Base-by-base conservation (phyloP, 2,797 vertebrate genomes). In the Tapera naevia region DNA sequence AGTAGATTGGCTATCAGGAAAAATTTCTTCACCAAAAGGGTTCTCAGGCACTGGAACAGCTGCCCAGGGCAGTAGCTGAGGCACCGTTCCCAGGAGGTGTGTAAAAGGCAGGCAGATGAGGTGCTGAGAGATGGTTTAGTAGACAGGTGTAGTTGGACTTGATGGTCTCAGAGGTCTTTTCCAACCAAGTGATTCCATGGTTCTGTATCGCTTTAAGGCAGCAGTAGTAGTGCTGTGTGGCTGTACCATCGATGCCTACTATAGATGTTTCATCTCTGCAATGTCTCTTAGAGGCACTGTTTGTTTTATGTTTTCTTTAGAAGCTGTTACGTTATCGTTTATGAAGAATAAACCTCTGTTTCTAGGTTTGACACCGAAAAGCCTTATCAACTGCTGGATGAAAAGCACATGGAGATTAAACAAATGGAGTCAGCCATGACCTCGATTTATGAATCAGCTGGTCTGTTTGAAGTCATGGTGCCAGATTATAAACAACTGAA, bases 381-480 rank as follows among this genome's bases (percentile, higher is more conserved):
- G 18, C 98, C 99, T 41, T 98, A 99, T 97, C 98, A 98, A 75
- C 98, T 98, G 96, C 97, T 99, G 91, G 98, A 99, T 79, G 62
- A 85, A 24, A 98, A 98, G 95, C 98, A 99, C 69, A 9, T 6
- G 27, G 98, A 99, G 97, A 99, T 99, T 95, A 97, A 97, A 91
- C 97, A 98, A 93, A 98, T 98, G 97, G 99, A 99, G 96, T 97
- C 96, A 19, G 96, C 97, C 67, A 98, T 99, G 99, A 95, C 97
- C 48, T 98, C 97, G 1, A 98, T 99, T 91, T 97, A 97, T 62
- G 98, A 98, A 58, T 98, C 99, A 2, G 99, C 99, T 58, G 95
- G 95, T 66, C 97, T 99, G 85, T 99, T 99, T 91, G 99, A 99
- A 97, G 98, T 99, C 96, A 98, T 46, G 5, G 79, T 99, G 71